A percentile compares a stretch with the other conserved stretches of the same genome.
Conservation (phyloP, 2,888 invertebrate genomes). For the Euphydryas editha region DNA sequence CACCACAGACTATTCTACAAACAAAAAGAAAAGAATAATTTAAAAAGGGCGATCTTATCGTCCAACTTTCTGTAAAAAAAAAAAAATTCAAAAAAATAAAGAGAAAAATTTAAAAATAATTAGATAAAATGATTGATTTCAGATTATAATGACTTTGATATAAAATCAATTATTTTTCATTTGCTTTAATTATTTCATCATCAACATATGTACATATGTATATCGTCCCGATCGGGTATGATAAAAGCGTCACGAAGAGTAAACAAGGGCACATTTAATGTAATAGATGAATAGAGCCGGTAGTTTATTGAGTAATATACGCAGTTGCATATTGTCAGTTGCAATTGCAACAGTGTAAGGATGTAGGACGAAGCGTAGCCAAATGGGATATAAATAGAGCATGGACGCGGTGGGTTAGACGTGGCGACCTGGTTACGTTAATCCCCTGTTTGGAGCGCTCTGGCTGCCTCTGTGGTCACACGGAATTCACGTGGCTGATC, state of each 20-base stretch:
- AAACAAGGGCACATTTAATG: neutral
- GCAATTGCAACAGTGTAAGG: constrained; percentile 49
- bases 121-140: no score
- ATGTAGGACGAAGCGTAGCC: constrained; percentile 45
- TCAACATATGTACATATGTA: no score
- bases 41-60: no score
- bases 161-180: no score
- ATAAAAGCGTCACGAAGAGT: neutral
- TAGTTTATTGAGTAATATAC: constrained; percentile 36
- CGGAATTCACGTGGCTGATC: constrained; percentile 47
- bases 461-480: constrained; percentile 54
- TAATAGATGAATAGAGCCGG: constrained; percentile 20
- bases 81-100: no score
- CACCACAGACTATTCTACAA: no score
- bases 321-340: constrained; percentile 46
- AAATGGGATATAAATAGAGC: constrained; percentile 64
- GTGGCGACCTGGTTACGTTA: constrained; percentile 67
- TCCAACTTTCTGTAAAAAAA: no score
- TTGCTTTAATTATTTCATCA: no score
- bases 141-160: no score
- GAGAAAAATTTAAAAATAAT: no score
- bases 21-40: no score
- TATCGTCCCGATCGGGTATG: neutral
- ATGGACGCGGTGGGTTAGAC: constrained; percentile 46
- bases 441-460: constrained; percentile 53